A percentile compares a stretch with the other conserved stretches of the same genome.
Conservation (phyloP, 2,113 vertebrate species). For the Tragelaphus scriptus region DNA sequence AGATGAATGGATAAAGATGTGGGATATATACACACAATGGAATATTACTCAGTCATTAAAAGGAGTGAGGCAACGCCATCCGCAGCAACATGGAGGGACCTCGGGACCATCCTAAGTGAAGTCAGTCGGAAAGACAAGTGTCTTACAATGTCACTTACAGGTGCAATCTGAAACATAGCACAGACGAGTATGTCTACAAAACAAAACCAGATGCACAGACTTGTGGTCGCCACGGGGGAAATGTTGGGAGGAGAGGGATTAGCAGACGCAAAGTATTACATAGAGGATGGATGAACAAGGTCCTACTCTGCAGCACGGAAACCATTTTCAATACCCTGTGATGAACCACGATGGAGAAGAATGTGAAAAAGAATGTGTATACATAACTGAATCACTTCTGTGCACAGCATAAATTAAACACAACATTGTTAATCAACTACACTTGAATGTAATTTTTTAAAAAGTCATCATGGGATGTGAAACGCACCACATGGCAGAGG, state of each 20-base stretch:
- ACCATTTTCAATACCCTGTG: not conserved
- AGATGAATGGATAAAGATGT: not conserved
- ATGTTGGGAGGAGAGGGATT: not conserved
- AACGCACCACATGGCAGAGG: rapidly evolving
- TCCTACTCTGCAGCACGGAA: not conserved
- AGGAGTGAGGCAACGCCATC: not conserved
- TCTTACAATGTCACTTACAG: not conserved
- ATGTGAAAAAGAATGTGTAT: not conserved
- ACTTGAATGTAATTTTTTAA: not conserved
- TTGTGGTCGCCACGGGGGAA: not conserved
- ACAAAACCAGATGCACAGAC: not conserved
- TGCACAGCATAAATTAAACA: not conserved
- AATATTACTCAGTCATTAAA: not conserved
- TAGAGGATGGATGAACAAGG: not conserved
- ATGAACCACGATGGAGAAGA: not conserved
- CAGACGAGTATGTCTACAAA: not conserved
- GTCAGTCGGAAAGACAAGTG: not conserved
- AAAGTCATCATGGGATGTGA: rapidly evolving
- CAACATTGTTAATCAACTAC: not conserved
- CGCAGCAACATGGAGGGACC: not conserved
- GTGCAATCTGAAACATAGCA: not conserved
- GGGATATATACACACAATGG: rapidly evolving
- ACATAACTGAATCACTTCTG: not conserved
- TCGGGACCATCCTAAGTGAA: not conserved
- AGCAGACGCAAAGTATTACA: not conserved